These are phyloP conservation scores for Maccullochella peelii DNA, from an alignment of 2,113 vertebrate species.

Conservation along the genomic window DNA sequence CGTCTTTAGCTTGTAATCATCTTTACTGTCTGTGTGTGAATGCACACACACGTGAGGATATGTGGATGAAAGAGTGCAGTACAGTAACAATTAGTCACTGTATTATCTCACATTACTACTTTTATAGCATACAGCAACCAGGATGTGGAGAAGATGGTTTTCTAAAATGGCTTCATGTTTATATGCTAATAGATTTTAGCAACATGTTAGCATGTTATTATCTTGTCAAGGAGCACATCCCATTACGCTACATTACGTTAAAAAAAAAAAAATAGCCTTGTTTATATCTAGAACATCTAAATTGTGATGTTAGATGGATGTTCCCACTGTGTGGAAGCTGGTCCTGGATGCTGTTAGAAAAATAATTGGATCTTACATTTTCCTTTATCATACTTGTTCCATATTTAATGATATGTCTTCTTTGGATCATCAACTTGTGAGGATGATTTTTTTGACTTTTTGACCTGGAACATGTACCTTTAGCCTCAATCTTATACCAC, in stretches of 20 bases:
- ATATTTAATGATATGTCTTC: too few relatives aligned
- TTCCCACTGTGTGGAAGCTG: too few relatives aligned
- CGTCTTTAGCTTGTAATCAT: slow-evolving; percentile 30
- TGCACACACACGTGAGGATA: not conserved
- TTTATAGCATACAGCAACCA: not conserved
- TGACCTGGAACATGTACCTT: not conserved
- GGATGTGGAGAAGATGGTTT: not conserved
- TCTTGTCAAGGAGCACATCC: too few relatives aligned
- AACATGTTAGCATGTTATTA: not conserved
- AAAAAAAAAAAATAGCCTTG: too few relatives aligned
- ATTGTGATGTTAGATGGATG: too few relatives aligned
- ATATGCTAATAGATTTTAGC: not conserved
- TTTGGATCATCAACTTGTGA: not conserved
- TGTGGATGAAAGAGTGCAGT: not conserved
- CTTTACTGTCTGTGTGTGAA: slow-evolving; percentile 12
- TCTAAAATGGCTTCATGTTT: not conserved
- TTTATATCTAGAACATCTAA: too few relatives aligned
- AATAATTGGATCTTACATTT: too few relatives aligned
- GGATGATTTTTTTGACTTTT: not conserved
- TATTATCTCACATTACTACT: not conserved
- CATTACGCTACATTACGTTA: too few relatives aligned
- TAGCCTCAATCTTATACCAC: not conserved
- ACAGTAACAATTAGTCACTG: not conserved
- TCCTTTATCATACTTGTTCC: too few relatives aligned
- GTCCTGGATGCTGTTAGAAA: too few relatives aligned